Base-by-base conservation (phyloP, 1,140 invertebrate species). In the Atta cephalotes region DNA sequence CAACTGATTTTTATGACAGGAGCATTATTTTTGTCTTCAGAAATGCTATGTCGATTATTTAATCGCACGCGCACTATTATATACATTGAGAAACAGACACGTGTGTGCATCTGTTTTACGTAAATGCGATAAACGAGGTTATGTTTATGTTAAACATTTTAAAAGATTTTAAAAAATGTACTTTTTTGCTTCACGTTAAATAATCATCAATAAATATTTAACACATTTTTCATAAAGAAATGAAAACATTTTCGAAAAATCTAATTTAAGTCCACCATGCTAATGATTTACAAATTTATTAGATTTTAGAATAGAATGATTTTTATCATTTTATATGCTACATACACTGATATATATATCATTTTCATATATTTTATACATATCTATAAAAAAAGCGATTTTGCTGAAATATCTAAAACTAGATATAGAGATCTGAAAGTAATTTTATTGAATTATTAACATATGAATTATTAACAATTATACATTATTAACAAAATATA, bases 1-100 rank as follows among this genome's bases (percentile, higher is more conserved):
- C 80, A 58, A 62, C 18, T 21, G 39, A 74, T 74, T 84, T 74
- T 84, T 84, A 39, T 49, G 45, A 63, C 65, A 6, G 70, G 45
- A 49, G 49, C 28, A 39, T 72, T 63, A 76, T 58, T 71, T 81
- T 81, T 81, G 58, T 81, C 35, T 45, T 58, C 18, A 4, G 14
- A 31, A 62, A 74, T 58, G 49, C 12, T 49, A 31, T 25, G 56
- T 62, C 56, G 39, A 45, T 81, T 81, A 71, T 81, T 68, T 39
- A 70, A 81, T 45, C 31, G 5, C 39, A 18, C 63, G 18, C n/a
- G 39, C 25, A n/a, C 5, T 10, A 53, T 65, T 25, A 28, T 16
- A 2, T 2, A 18, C 28, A 14, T 49, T 80, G 14, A 39, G 3
- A 80, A 70, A 35, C 62, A 35, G 21, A 65, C 10, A 39, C 18